These are phyloP conservation scores for Hyposoter didymator DNA, from an alignment of 2,888 invertebrate species.

Conservation along the genomic window DNA sequence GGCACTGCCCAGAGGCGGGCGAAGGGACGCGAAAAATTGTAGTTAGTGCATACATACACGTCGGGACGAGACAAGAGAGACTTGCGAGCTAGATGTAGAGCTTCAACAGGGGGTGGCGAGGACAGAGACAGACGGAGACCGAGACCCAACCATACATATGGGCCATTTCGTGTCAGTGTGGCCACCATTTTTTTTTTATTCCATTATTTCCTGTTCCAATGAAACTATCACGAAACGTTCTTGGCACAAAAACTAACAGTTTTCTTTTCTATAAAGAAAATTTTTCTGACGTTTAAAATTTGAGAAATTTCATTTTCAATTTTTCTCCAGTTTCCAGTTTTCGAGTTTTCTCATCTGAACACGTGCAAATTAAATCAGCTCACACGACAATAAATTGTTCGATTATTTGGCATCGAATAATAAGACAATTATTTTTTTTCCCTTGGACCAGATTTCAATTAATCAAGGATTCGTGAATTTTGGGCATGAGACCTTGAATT, in stretches of 20 bases:
- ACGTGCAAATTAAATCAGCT: no score
- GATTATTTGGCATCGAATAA: no score
- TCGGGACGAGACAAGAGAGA: conserved; percentile 41
- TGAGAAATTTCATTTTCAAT: no score
- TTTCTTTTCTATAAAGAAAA: no score
- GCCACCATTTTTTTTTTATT: background rate
- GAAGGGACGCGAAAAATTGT: conserved; percentile 37
- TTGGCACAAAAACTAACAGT: no score
- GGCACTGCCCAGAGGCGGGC: conserved; percentile 31
- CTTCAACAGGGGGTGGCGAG: conserved; percentile 47
- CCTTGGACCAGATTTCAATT: background rate
- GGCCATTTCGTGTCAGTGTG: background rate
- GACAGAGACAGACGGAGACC: conserved; percentile 7
- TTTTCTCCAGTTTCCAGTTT: no score
- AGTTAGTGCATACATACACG: conserved; percentile 36
- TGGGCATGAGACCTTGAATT: background rate
- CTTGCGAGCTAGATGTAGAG: conserved; percentile 57
- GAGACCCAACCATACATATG: background rate
- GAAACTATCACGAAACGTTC: no score
- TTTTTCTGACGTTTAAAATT: no score
- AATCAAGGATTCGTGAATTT: background rate
- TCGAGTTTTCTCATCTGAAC: no score
- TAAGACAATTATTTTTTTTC: no score
- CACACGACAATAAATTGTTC: no score
- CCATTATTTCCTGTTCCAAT: background rate